Percentiles rank a stretch among this genome's conserved stretches.
phyloP scores from a whole-genome alignment of 2,888 invertebrate species.

The Monochamus alternatus region DNA sequence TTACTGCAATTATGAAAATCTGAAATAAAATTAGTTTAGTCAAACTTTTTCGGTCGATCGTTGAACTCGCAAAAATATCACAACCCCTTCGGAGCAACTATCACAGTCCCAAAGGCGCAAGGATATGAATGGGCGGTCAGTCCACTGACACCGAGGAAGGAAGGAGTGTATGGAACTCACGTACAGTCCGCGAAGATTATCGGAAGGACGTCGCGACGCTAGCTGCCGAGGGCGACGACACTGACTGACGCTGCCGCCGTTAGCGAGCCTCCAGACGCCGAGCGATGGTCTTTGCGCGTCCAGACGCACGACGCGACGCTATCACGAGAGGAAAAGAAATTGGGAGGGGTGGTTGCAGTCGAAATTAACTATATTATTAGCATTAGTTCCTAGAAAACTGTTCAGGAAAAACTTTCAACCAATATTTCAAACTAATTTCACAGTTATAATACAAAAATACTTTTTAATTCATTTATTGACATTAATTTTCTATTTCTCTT shows the following conservation, averaged over 20 bases:
- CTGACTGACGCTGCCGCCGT: constrained; percentile 64
- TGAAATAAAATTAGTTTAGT: no score
- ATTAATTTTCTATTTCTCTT: no score
- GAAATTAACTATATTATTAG: no score
- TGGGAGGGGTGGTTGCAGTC: no score
- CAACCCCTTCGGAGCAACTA: not conserved
- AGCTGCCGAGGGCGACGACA: constrained; percentile 60
- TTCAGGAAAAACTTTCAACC: no score
- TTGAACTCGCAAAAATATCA: constrained; percentile 9
- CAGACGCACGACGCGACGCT: constrained; percentile 44
- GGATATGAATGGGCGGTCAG: not conserved
- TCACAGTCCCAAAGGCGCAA: not conserved
- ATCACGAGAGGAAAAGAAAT: no score
- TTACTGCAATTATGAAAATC: no score
- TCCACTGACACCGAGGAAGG: not conserved
- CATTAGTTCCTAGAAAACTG: no score
- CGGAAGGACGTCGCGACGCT: constrained; percentile 53
- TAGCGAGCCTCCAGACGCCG: constrained; percentile 59
- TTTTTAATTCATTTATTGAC: no score
- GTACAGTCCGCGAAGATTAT: constrained; percentile 33
- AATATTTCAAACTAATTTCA: no score
- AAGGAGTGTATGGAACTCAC: constrained; percentile 37
- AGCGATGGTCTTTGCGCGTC: constrained; percentile 47
- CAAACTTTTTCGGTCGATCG: not conserved
- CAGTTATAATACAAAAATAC: no score